Evolutionary conservation across 35 echinoderm and acorn worm species (phyloP), one percentile per base, ranked within the genome.

Genomic region (Apostichopus parvimensis): DNA sequence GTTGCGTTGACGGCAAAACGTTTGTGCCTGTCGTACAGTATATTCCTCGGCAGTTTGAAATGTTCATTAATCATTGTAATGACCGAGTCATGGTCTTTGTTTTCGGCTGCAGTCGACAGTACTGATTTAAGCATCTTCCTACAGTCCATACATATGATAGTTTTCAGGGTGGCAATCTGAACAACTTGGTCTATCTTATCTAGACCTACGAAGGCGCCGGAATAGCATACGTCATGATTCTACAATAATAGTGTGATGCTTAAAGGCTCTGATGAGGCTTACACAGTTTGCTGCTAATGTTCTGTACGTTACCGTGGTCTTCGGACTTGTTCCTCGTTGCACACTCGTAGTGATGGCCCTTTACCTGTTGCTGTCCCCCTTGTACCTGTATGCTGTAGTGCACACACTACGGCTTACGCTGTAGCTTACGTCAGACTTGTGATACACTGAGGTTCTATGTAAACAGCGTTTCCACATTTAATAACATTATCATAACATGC

Each of bases 41-140:
- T 54, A 91, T 91, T 91, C 79, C 90, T 91, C 4, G 26, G 66
- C 28, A 10, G 76, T 62, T 79, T 80, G 77, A 91, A 79, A 25
- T 79, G 76, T 21, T 79, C 73, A 79, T 91, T 15, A n/a, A 79
- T 7, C 58, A 79, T 79, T 18, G 52, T 53, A 9, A 91, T 21
- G 56, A 91, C 79, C 9, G 90, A 28, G 24, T 91, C 77, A 56
- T 79, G 73, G 75, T 79, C 57, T 91, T 79, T 91, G n/a, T 10
- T 79, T 34, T 91, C 75, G 9, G 26, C 75, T 13, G 79, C 73
- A 80, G 73, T 62, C 52, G 58, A 61, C 28, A 52, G 53, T 53
- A 80, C 21, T 79, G 75, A 77, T 59, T 91, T 91, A 5, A 91
- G 53, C 58, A 26, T 77, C 56, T 91, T 79, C 54, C 77, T 55